Evolutionary conservation across 2,888 invertebrate genomes (phyloP).

Genomic region (Andrena bicolor): DNA sequence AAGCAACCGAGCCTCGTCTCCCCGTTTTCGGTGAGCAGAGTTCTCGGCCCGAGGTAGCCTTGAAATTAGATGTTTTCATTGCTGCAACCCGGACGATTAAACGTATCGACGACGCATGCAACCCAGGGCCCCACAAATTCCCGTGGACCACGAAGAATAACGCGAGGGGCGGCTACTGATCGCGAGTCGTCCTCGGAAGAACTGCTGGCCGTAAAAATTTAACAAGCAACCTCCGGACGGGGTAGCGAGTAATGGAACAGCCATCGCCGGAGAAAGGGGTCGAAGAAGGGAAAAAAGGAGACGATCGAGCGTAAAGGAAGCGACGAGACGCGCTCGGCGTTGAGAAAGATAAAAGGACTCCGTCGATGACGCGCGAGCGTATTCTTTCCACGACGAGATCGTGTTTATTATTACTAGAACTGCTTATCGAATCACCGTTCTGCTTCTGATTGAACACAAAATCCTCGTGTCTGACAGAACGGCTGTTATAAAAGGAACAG

Average conservation of each 20-base stretch:
- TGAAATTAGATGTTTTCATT: neutral
- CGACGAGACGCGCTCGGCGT: neutral
- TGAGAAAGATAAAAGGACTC: constrained; percentile 25
- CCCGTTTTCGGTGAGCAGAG: neutral
- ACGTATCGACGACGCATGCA: constrained; percentile 10
- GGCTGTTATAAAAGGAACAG: neutral
- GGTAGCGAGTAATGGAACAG: constrained; percentile 31
- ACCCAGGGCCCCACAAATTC: constrained; percentile 50
- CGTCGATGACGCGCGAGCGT: neutral
- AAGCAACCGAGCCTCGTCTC: neutral
- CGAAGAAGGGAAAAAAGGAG: constrained; percentile 3
- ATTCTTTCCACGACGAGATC: neutral
- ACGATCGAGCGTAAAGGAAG: constrained; percentile 43
- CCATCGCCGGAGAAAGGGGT: constrained; percentile 11
- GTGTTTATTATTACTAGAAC: neutral
- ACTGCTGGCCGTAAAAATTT: constrained; percentile 77
- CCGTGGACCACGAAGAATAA: constrained; percentile 44
- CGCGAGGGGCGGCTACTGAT: constrained; percentile 3
- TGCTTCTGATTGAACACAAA: neutral
- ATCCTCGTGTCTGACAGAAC: neutral
- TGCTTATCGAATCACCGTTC: neutral
- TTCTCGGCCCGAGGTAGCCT: neutral
- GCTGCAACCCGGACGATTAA: neutral
- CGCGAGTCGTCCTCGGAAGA: constrained; percentile 44
- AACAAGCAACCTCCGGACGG: constrained; percentile 69